Conservation (phyloP, 2,888 invertebrate species). For the Drosophila suboccidentalis region DNA sequence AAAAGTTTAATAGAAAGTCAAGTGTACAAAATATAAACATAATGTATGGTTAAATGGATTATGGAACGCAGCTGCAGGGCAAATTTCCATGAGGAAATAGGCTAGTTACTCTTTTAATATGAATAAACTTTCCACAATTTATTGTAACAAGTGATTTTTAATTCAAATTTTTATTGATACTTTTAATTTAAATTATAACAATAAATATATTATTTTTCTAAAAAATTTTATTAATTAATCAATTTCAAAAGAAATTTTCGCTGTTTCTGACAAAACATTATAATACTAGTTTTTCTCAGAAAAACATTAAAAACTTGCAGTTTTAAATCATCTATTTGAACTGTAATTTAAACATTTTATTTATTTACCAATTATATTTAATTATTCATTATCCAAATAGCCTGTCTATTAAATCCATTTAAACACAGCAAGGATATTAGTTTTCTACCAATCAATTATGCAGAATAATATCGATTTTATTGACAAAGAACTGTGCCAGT, state of each 20-base stretch:
- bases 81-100: background rate
- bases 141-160: no score
- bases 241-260: no score
- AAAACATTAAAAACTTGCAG: no score
- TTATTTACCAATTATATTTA: no score
- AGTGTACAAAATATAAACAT: slow-evolving; percentile 32
- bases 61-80: background rate
- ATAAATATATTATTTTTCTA: background rate
- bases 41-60: slow-evolving; percentile 22
- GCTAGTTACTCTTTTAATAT: background rate
- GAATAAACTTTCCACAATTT: no score
- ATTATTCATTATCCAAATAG: background rate
- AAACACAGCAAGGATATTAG: background rate
- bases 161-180: no score
- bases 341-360: no score
- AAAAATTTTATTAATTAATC: no score
- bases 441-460: slow-evolving; percentile 1
- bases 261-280: no score
- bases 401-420: background rate
- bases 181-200: no score
- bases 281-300: no score
- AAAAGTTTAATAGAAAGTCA: slow-evolving; percentile 42
- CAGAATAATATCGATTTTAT: slow-evolving; percentile 9
- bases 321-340: no score
- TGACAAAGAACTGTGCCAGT: background rate